phyloP scores from a whole-genome alignment of 2,797 vertebrate genomes.

The Galagoides demidoff region DNA sequence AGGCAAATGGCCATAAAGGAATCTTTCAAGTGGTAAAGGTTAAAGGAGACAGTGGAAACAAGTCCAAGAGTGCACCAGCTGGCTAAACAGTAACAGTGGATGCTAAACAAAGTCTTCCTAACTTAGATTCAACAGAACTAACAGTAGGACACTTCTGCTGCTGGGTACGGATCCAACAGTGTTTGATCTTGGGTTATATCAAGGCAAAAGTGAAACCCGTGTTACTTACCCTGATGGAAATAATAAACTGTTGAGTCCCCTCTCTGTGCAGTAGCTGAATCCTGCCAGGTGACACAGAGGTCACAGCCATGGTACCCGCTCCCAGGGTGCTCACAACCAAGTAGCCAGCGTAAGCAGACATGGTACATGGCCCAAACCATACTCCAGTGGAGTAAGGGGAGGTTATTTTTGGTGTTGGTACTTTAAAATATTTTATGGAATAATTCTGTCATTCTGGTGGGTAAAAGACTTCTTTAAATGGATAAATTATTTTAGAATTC shows the following conservation, averaged over 20 bases:
- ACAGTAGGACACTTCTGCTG: fast-evolving
- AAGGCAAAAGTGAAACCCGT: background rate
- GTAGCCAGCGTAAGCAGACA: fast-evolving
- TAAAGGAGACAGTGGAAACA: background rate
- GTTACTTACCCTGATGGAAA: background rate
- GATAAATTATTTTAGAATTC: constrained; percentile 45
- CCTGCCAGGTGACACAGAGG: background rate
- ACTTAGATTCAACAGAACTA: background rate
- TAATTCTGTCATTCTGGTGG: background rate
- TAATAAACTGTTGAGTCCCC: background rate
- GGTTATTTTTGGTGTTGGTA: background rate
- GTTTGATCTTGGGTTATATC: background rate
- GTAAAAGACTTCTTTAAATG: constrained; percentile 4
- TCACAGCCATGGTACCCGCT: background rate
- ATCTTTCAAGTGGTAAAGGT: background rate
- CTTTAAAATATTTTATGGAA: constrained; percentile 11
- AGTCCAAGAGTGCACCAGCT: background rate
- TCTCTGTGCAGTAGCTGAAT: background rate
- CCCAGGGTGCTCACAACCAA: background rate
- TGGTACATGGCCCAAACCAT: background rate
- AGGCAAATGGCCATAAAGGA: background rate
- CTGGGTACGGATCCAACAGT: background rate
- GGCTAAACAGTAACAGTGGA: no score
- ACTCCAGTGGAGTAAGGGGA: fast-evolving
- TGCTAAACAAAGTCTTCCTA: background rate